A percentile compares a stretch with the other conserved stretches of the same genome.
Evolutionary conservation across 2,888 invertebrate species (phyloP).

Genomic region (Drosophila nr. perissopoda): DNA sequence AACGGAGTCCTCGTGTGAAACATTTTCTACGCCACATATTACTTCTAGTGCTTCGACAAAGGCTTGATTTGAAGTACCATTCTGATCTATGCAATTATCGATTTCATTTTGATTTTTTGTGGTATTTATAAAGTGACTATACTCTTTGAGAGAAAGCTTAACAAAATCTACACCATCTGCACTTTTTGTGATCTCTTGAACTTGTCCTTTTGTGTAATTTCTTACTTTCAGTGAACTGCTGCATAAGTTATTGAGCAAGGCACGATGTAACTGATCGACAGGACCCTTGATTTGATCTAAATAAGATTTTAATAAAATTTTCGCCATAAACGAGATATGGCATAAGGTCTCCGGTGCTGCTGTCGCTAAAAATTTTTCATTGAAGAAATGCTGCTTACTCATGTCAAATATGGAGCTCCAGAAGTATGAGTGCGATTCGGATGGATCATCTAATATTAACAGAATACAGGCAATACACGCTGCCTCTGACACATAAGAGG

Average conservation of each 20-base stretch:
- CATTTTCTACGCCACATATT: conserved; percentile 75
- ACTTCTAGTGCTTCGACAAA: conserved; percentile 80
- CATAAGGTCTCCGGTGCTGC: conserved; percentile 90
- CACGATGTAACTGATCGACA: conserved; percentile 89
- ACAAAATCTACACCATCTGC: conserved; percentile 88
- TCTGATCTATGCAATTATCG: conserved; percentile 68
- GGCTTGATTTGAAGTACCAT: conserved; percentile 69
- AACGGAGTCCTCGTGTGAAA: conserved; percentile 86
- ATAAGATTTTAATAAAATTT: conserved; percentile 90
- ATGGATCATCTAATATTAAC: conserved; percentile 87
- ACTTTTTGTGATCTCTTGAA: conserved; percentile 87
- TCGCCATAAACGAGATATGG: conserved; percentile 90
- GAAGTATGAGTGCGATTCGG: conserved; percentile 85
- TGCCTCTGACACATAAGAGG: conserved; percentile 89
- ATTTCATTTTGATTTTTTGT: conserved; percentile 85
- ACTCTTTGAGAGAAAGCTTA: conserved; percentile 88
- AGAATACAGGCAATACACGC: conserved; percentile 89
- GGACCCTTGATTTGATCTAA: conserved; percentile 88
- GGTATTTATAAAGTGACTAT: conserved; percentile 88
- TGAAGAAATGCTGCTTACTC: conserved; percentile 92
- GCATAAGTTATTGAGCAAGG: conserved; percentile 89
- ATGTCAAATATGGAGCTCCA: conserved; percentile 91
- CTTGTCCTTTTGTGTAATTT: conserved; percentile 87
- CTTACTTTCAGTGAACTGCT: conserved; percentile 88
- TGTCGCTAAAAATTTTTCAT: conserved; percentile 91